phyloP scores from a whole-genome alignment of 2,113 vertebrate species.

The Pachyramphus minor region DNA sequence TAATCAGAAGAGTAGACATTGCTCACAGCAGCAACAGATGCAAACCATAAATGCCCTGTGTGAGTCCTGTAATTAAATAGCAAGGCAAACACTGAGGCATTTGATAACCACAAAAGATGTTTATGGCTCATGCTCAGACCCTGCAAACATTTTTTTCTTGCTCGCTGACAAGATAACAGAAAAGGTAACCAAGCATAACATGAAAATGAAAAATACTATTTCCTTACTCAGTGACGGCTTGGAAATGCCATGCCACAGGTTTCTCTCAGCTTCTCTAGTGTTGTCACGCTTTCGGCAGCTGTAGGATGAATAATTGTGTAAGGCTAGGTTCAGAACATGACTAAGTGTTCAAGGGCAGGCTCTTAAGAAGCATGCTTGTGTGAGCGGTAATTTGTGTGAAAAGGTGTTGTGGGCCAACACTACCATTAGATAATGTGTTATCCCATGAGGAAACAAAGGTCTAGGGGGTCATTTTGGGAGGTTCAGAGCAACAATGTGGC shows the following conservation, averaged over 20 bases:
- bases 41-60: conserved; percentile 18
- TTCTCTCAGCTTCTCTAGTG: neutral
- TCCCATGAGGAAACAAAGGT: neutral
- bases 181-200: conserved; percentile 4
- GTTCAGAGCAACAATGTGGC: neutral
- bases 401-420: neutral
- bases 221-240: neutral
- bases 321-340: neutral
- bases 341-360: neutral
- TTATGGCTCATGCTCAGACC: conserved; percentile 4
- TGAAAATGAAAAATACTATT: neutral
- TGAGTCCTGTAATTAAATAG: conserved; percentile 36
- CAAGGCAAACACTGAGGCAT: neutral
- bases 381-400: neutral
- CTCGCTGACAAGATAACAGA: conserved; percentile 20
- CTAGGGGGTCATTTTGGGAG: neutral
- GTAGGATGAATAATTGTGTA: neutral
- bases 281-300: neutral
- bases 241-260: neutral
- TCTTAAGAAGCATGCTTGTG: neutral
- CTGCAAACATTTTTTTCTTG: conserved; percentile 14
- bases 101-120: conserved; percentile 27
- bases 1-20: neutral
- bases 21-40: conserved; percentile 1
- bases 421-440: neutral